phyloP scores from a whole-genome alignment of 2,888 invertebrate genomes.

The Octonoba sinensis region DNA sequence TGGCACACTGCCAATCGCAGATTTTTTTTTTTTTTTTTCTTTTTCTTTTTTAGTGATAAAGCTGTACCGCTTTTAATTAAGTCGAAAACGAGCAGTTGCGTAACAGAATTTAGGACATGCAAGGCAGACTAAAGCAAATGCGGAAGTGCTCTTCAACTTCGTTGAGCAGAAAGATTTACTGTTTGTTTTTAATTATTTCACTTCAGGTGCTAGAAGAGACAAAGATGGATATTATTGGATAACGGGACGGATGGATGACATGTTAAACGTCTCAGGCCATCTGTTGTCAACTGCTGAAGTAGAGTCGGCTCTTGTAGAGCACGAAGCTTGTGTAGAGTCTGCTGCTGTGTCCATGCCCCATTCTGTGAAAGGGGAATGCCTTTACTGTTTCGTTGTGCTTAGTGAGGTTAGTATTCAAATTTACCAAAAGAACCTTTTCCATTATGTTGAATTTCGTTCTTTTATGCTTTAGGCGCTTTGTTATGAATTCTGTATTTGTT shows the following conservation, averaged over 20 bases:
- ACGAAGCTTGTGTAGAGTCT: constrained; percentile 84
- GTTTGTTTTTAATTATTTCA: neutral
- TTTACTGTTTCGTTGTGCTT: constrained; percentile 97
- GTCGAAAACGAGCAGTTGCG: no score
- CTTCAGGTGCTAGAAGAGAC: constrained; percentile 87
- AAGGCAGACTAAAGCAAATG: no score
- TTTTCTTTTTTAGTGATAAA: no score
- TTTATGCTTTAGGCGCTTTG: no score
- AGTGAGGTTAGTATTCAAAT: constrained; percentile 72
- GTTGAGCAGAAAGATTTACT: no score
- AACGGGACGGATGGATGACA: constrained; percentile 96
- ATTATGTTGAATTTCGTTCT: constrained; percentile 2
- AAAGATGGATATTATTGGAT: constrained; percentile 96
- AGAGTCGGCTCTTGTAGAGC: constrained; percentile 74
- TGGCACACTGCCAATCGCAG: no score
- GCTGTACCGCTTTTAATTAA: no score
- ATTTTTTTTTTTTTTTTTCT: no score
- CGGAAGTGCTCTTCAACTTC: no score
- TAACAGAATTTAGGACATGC: no score
- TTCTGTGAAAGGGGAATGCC: constrained; percentile 94
- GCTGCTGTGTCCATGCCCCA: constrained; percentile 97
- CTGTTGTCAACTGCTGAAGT: constrained; percentile 95
- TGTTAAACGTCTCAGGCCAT: constrained; percentile 98
- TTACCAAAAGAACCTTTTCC: no score
- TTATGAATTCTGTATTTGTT: no score